Conservation (phyloP, 1,140 invertebrate genomes). For the Ceratoteleas bidentatus region DNA sequence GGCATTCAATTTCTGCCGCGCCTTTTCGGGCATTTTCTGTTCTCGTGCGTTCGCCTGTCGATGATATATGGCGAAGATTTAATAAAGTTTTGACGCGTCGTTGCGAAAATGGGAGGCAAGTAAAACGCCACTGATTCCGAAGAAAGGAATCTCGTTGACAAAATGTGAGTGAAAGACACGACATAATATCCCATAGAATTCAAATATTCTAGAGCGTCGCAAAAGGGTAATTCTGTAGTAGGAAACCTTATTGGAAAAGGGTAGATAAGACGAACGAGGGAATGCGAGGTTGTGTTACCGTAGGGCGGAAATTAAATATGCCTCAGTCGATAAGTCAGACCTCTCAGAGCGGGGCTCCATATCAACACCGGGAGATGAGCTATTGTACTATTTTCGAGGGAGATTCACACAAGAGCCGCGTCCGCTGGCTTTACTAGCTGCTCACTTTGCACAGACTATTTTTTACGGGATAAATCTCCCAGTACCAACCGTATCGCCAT, state of each 20-base stretch:
- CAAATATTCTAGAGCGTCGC: constrained; percentile 73
- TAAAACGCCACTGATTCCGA: constrained; percentile 54
- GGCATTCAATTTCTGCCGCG: constrained; percentile 34
- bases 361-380: constrained; percentile 80
- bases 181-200: constrained; percentile 74
- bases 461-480: constrained; percentile 60
- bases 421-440: constrained; percentile 56
- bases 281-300: constrained; percentile 64
- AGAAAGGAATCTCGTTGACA: constrained; percentile 64
- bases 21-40: not conserved
- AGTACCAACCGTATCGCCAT: constrained; percentile 32
- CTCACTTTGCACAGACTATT: constrained; percentile 52
- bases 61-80: constrained; percentile 48
- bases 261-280: constrained; percentile 77
- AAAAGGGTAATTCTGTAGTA: constrained; percentile 79
- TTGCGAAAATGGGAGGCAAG: constrained; percentile 38
- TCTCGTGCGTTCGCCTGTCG: constrained; percentile 11
- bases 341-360: constrained; percentile 71
- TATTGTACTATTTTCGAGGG: constrained; percentile 81
- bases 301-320: constrained; percentile 82
- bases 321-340: constrained; percentile 81
- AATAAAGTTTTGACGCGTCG: constrained; percentile 52
- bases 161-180: constrained; percentile 68
- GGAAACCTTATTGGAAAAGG: constrained; percentile 81
- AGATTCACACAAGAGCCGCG: constrained; percentile 72